These are phyloP conservation scores for Montipora cactus DNA, from an alignment of 64 coral and sea anemone species.

Conservation along the genomic window DNA sequence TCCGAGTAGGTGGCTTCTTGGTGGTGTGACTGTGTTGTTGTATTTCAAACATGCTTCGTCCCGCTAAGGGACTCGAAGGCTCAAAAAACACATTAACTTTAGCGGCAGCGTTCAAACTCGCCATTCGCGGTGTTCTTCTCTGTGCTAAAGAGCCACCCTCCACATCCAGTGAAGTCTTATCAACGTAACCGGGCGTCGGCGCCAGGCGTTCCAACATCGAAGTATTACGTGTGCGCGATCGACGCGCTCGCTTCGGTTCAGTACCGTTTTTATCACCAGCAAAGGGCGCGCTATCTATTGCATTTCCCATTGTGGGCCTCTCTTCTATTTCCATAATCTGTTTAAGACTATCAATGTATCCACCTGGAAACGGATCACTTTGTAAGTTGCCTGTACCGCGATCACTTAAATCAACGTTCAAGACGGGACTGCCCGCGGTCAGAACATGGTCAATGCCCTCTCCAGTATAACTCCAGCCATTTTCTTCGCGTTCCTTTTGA, in stretches of 20 bases:
- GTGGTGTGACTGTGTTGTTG: conserved; percentile 74
- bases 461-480: conserved; percentile 11
- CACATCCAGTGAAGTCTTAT: conserved; percentile 81
- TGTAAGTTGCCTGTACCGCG: background rate
- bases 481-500: background rate
- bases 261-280: conserved; percentile 36
- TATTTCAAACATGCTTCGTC: conserved; percentile 84
- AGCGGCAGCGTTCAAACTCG: conserved; percentile 96
- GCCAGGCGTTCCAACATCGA: conserved; percentile 92
- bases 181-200: conserved; percentile 97
- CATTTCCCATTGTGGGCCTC: conserved; percentile 37
- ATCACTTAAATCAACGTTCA: conserved; percentile 36
- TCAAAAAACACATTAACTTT: conserved; percentile 98
- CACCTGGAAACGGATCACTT: background rate
- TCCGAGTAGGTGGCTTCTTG: conserved; percentile 26
- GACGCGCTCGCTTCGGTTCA: conserved; percentile 58
- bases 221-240: conserved; percentile 50
- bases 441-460: background rate
- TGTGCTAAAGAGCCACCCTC: conserved; percentile 77
- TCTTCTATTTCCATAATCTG: conserved; percentile 68
- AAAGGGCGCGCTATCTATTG: conserved; percentile 50
- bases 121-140: conserved; percentile 90
- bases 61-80: conserved; percentile 92
- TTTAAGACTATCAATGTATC: background rate
- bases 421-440: background rate